phyloP scores from a whole-genome alignment of 2,113 vertebrate species.

The Nothocercus nigrocapillus region DNA sequence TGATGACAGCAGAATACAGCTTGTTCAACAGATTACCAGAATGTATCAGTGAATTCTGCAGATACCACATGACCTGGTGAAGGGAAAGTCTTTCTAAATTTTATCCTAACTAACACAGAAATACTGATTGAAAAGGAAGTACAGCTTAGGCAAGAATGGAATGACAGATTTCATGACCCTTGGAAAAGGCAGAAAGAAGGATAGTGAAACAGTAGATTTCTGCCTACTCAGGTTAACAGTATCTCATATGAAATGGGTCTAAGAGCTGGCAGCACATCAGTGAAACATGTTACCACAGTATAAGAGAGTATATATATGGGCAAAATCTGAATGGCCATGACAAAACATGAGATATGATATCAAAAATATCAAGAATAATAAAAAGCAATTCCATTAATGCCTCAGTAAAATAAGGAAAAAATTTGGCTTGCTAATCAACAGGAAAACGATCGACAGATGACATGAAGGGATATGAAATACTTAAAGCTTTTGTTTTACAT shows the following conservation, averaged over 20 bases:
- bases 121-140: neutral
- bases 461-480: neutral
- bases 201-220: neutral
- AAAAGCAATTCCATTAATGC: neutral
- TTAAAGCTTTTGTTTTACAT: neutral
- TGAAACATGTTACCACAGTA: neutral
- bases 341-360: neutral
- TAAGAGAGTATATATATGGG: rapidly evolving
- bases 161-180: neutral
- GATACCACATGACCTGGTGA: neutral
- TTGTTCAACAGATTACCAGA: neutral
- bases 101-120: neutral
- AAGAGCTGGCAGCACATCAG: neutral
- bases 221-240: neutral
- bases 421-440: neutral
- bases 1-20: neutral
- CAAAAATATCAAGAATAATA: neutral
- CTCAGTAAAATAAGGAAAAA: neutral
- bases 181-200: neutral
- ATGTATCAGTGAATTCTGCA: neutral
- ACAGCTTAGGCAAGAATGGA: neutral
- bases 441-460: neutral
- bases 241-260: neutral
- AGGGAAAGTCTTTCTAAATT: neutral
- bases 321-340: neutral